phyloP scores from a whole-genome alignment of 2,888 invertebrate species.

The Ectemnius cavifrons region DNA sequence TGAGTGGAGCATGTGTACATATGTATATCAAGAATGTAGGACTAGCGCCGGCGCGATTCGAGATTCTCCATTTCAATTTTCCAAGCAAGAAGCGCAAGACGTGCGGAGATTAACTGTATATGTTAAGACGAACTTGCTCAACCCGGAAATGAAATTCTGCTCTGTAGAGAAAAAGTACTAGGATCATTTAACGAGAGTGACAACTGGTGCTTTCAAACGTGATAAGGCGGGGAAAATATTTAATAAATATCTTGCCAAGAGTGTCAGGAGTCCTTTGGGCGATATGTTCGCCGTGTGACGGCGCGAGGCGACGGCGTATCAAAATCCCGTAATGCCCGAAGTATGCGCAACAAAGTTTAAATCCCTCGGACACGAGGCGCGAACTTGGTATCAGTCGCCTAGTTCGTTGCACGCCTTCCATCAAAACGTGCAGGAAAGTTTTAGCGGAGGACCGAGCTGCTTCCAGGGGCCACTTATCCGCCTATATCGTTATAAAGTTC shows the following conservation, averaged over 20 bases:
- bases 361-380: constrained; percentile 63
- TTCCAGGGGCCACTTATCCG: constrained; percentile 46
- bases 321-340: constrained; percentile 61
- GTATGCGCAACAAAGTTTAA: constrained; percentile 62
- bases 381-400: constrained; percentile 67
- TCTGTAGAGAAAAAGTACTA: neutral
- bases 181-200: neutral
- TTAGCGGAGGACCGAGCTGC: constrained; percentile 30
- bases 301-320: constrained; percentile 27
- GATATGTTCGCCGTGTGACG: neutral
- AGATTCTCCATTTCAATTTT: constrained; percentile 40
- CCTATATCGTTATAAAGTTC: constrained; percentile 60
- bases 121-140: constrained; percentile 24
- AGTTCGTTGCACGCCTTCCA: constrained; percentile 60
- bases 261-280: neutral
- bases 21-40: constrained; percentile 38
- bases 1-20: constrained; percentile 23
- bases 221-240: constrained; percentile 11
- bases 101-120: neutral
- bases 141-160: constrained; percentile 31
- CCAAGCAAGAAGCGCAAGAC: constrained; percentile 47
- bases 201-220: constrained; percentile 3
- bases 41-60: constrained; percentile 22
- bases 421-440: constrained; percentile 66
- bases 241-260: constrained; percentile 35